Percentiles rank a stretch among this genome's conserved stretches.
phyloP scores from a whole-genome alignment of 2,797 vertebrate genomes.

The Phoebastria nigripes region DNA sequence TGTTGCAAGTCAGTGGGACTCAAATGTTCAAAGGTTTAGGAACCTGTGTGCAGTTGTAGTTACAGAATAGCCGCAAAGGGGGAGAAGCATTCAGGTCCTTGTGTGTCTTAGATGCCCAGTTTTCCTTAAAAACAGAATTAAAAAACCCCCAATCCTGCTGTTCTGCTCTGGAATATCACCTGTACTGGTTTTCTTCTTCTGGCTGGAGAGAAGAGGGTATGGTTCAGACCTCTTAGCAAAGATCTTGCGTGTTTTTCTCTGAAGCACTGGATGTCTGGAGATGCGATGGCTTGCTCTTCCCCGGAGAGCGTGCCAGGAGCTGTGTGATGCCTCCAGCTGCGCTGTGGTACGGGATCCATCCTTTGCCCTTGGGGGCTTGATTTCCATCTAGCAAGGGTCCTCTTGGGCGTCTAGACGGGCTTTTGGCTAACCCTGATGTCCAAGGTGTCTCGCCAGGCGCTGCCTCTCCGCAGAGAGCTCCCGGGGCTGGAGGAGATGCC shows the following conservation, averaged over 20 bases:
- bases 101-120: background rate
- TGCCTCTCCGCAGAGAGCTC: background rate
- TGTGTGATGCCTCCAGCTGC: background rate
- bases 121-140: background rate
- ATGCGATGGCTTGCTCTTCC: background rate
- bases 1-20: background rate
- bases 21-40: background rate
- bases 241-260: background rate
- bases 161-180: background rate
- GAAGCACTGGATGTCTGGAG: background rate
- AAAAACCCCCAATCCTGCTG: fast-evolving
- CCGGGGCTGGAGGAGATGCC: background rate
- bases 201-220: background rate
- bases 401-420: background rate
- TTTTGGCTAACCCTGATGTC: background rate
- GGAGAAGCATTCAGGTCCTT: background rate
- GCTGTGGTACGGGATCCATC: background rate
- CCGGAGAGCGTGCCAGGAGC: too few species aligned
- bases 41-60: background rate
- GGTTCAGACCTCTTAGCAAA: background rate
- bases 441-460: background rate
- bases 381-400: background rate
- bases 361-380: background rate
- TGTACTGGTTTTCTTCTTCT: background rate
- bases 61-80: background rate